These are phyloP conservation scores for Excalfactoria chinensis DNA, from an alignment of 2,113 vertebrate genomes.

Conservation along the genomic window DNA sequence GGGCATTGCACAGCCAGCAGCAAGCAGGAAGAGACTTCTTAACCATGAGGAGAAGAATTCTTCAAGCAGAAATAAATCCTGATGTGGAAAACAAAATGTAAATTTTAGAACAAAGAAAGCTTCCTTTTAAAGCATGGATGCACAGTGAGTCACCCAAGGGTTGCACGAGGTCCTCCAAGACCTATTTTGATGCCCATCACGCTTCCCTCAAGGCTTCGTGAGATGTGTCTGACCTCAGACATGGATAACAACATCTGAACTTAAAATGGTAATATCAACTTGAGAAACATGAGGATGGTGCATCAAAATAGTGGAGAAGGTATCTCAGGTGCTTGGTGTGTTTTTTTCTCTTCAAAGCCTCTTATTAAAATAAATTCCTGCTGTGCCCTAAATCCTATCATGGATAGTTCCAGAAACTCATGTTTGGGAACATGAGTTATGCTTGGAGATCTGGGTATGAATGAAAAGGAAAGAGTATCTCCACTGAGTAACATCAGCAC, in stretches of 20 bases:
- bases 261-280: neutral
- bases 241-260: neutral
- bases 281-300: neutral
- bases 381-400: rapidly evolving
- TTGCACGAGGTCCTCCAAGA: conserved; percentile 28
- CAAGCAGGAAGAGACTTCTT: conserved; percentile 26
- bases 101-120: conserved; percentile 47
- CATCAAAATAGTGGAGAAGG: neutral
- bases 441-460: neutral
- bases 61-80: conserved; percentile 57
- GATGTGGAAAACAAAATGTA: conserved; percentile 51
- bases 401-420: neutral
- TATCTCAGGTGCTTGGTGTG: no score
- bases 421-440: neutral
- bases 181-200: neutral
- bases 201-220: neutral
- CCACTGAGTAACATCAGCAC: no score
- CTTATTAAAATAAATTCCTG: neutral
- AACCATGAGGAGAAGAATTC: neutral
- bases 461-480: neutral
- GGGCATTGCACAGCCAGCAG: conserved; percentile 57
- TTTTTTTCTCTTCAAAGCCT: neutral
- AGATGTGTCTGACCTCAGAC: conserved; percentile 12
- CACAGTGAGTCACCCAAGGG: conserved; percentile 40
- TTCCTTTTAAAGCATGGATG: conserved; percentile 41